Evolutionary conservation across 1,140 invertebrate genomes (phyloP).

Genomic region (Galendromus occidentalis): DNA sequence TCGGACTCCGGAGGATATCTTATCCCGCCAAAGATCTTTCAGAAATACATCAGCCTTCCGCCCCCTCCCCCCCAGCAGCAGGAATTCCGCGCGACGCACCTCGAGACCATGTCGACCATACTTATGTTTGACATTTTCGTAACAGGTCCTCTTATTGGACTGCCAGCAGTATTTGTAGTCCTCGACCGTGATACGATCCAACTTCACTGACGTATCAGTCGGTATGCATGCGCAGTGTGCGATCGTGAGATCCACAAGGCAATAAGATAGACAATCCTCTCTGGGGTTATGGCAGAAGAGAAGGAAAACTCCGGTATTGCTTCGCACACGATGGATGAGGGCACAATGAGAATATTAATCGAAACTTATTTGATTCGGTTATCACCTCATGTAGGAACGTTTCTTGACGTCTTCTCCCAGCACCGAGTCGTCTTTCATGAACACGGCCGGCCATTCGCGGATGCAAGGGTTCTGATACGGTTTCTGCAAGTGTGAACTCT

Average conservation of each 20-base stretch:
- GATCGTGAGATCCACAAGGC: not conserved
- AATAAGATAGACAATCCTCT: not conserved
- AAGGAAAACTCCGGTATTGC: no score
- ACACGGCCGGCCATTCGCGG: not conserved
- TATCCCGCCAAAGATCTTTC: no score
- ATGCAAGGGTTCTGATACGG: slow-evolving; percentile 1
- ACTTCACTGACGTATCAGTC: not conserved
- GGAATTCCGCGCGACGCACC: not conserved
- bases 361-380: not conserved
- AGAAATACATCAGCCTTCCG: no score
- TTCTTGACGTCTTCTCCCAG: not conserved
- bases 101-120: not conserved
- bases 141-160: not conserved
- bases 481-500: not conserved
- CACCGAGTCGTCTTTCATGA: not conserved
- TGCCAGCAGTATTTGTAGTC: not conserved
- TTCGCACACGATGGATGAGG: no score
- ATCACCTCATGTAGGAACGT: not conserved
- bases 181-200: not conserved
- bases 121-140: not conserved
- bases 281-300: not conserved
- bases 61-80: no score
- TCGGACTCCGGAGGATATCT: no score
- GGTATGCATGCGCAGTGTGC: not conserved
- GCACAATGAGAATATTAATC: not conserved